A percentile compares a stretch with the other conserved stretches of the same genome.
Conservation (phyloP, 1,140 invertebrate genomes). For the Scaptomyza hsui region DNA sequence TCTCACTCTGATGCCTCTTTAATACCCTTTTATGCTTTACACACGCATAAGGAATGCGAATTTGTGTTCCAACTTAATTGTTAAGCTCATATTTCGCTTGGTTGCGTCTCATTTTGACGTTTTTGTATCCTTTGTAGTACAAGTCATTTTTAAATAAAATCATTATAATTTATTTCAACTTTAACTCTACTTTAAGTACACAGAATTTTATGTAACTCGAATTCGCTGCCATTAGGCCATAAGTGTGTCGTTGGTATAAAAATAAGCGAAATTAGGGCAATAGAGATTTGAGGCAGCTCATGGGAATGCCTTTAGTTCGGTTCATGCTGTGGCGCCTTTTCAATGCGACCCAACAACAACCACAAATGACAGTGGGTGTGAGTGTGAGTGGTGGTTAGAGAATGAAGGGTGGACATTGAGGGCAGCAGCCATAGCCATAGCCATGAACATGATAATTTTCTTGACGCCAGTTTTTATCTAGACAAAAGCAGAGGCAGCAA, state of each 20-base stretch:
- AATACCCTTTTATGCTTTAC: constrained; percentile 65
- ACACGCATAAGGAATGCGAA: constrained; percentile 27
- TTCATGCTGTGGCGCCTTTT: constrained; percentile 50
- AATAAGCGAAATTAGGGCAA: constrained; percentile 52
- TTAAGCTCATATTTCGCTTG: neutral
- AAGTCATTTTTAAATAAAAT: neutral
- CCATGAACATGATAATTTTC: constrained; percentile 83
- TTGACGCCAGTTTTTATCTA: constrained; percentile 81
- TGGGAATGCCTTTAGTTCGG: constrained; percentile 36
- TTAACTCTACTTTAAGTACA: neutral
- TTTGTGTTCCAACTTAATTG: constrained; percentile 7
- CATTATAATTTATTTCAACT: neutral
- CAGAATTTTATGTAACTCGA: constrained; percentile 10
- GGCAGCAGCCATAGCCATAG: constrained; percentile 57
- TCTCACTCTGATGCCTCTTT: constrained; percentile 3
- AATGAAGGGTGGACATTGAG: constrained; percentile 2
- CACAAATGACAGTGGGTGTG: constrained; percentile 33
- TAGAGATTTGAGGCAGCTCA: constrained; percentile 43
- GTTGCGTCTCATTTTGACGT: neutral
- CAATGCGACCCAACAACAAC: constrained; percentile 45
- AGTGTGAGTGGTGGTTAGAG: neutral
- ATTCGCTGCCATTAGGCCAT: constrained; percentile 14
- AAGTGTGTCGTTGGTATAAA: constrained; percentile 39
- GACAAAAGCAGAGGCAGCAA: constrained; percentile 57
- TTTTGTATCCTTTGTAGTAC: neutral